Percentiles rank a stretch among this genome's conserved stretches.
Conservation (phyloP, 2,113 vertebrate genomes). For the Forbesichthys papilliferus region DNA sequence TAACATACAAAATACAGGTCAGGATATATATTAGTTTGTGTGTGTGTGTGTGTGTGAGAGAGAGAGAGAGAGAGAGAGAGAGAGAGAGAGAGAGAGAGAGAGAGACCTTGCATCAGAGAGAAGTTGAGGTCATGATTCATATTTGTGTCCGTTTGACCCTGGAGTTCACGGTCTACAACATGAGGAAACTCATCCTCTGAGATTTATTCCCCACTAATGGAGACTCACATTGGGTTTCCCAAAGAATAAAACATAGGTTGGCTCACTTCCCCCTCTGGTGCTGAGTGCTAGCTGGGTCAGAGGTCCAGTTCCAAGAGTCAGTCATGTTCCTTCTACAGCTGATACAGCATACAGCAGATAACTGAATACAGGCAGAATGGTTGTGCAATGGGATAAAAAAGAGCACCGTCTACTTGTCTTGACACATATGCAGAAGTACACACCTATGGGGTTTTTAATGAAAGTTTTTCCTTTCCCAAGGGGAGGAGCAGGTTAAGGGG, state of each 20-base stretch:
- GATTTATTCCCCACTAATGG: constrained; percentile 10
- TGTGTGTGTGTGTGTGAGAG: not conserved
- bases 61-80: not conserved
- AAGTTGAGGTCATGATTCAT: not conserved
- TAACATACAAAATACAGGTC: not conserved
- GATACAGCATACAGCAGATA: not conserved
- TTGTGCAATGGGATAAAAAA: not conserved
- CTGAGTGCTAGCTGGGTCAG: not conserved
- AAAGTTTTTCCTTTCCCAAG: no score
- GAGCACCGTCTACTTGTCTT: no score
- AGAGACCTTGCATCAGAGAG: not conserved
- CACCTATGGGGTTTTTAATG: no score
- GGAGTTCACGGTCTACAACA: not conserved
- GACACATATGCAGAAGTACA: no score
- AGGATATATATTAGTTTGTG: not conserved
- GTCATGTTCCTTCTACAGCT: not conserved
- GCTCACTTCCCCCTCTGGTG: not conserved
- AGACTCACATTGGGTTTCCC: no score
- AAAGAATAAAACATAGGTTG: not conserved
- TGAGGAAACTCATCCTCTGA: not conserved
- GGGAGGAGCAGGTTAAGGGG: no score
- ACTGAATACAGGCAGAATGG: not conserved
- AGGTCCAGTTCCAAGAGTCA: constrained; percentile 4
- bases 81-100: not conserved
- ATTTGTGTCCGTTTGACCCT: constrained; percentile 3